A percentile compares a stretch with the other conserved stretches of the same genome.
Conservation (phyloP, 1,140 invertebrate species). For the Drosophila simulans region DNA sequence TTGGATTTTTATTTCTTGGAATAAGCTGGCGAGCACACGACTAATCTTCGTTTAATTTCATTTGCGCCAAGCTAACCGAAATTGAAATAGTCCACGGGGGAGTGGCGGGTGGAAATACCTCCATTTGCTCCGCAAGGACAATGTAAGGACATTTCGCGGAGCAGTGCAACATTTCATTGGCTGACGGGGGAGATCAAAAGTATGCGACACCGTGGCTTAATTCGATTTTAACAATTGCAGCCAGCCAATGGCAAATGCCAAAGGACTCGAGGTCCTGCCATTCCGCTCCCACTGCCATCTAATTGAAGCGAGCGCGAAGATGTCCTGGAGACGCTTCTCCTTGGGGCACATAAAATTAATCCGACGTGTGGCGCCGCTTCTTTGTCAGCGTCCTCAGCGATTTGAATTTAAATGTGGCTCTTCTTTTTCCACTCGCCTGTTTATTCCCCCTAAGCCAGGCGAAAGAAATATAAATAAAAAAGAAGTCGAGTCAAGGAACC, state of each 20-base stretch:
- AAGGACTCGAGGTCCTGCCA: conserved; percentile 23
- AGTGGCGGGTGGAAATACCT: conserved; percentile 19
- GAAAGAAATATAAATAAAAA: conserved; percentile 37
- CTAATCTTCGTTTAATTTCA: conserved; percentile 83
- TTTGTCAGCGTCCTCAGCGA: conserved; percentile 77
- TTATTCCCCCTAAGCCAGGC: conserved; percentile 58
- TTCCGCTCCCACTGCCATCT: conserved; percentile 29
- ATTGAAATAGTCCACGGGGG: conserved; percentile 52
- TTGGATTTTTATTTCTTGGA: conserved; percentile 80
- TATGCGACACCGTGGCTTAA: conserved; percentile 83
- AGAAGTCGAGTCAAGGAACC: conserved; percentile 63
- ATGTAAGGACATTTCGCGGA: conserved; percentile 74
- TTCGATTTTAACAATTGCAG: conserved; percentile 82
- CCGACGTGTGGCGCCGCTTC: conserved; percentile 79
- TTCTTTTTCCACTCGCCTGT: conserved; percentile 48
- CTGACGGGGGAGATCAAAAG: conserved; percentile 80
- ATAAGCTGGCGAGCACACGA: conserved; percentile 81
- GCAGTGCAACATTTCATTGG: conserved; percentile 79
- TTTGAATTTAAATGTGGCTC: conserved; percentile 80
- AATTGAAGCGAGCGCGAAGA: conserved; percentile 62
- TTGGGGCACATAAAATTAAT: conserved; percentile 78
- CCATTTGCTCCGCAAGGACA: conserved; percentile 69
- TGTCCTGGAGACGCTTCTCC: conserved; percentile 36
- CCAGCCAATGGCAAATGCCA: conserved; percentile 73
- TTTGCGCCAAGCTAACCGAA: conserved; percentile 75